Evolutionary conservation across 2,888 invertebrate species (phyloP), one percentile per base, ranked within the genome.

Genomic region (Himalopsyche kuldschensis): DNA sequence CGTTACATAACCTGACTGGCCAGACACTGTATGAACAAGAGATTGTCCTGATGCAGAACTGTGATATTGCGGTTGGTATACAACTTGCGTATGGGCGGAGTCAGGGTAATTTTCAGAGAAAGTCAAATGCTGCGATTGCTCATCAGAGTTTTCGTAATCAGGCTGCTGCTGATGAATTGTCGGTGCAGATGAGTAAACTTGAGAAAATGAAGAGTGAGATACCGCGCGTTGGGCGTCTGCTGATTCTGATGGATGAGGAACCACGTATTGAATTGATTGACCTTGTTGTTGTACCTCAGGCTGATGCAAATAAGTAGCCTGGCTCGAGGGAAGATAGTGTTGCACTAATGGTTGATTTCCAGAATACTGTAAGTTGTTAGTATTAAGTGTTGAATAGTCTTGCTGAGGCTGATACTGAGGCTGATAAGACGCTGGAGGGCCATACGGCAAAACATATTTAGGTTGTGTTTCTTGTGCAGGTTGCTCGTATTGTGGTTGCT

Each of bases 71-170:
- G 91, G 91, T 77, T 90, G 88, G 55, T 93, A 92, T 76, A 93
- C 91, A 0, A 93, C 93, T 87, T 91, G 90, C 0, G 93, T 94
- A 85, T 94, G 93, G 77, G 91, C 91, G 85, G 92, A 90, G 86
- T 91, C 92, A 0, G 93, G 93, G 87, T 93, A 93, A 87, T 93
- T 93, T 88, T 93, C 93, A 27, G 91, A 90, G 1, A 93, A 90
- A 1, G 90, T 87, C 31, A 92, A 87, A 17, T 86, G 86, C 63
- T 81, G 84, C 20, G 84, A 75, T 69, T 76, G 83, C 27, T 85
- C 83, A 55, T 85, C 83, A 31, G 81, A 10, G 78, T 88, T 88
- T 63, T 89, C 87, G 79, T 87, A 88, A 32, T 88, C 87, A 2
- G 89, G 82, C 17, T 80, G 87, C 17, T 80, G 87, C 35, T 88